Evolutionary conservation across 2,797 vertebrate species (phyloP).

Genomic region (Trachops cirrhosus): DNA sequence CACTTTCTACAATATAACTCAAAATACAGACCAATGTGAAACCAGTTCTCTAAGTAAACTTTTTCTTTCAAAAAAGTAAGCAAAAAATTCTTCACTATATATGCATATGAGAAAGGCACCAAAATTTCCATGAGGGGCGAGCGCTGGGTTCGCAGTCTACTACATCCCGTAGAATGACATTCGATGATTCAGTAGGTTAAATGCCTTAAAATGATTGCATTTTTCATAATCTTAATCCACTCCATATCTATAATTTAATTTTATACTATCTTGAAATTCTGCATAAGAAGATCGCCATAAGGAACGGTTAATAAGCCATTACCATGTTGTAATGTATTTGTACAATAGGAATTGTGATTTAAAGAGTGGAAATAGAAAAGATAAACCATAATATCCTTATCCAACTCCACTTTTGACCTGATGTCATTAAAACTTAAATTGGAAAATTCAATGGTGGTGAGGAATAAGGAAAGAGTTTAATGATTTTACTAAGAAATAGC

Average conservation of each 20-base stretch:
- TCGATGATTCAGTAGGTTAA: background rate
- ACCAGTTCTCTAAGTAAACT: background rate
- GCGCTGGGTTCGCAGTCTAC: background rate
- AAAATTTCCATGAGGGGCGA: background rate
- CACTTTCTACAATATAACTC: background rate
- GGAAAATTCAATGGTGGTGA: background rate
- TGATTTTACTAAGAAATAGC: slow-evolving; percentile 38
- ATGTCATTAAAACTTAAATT: slow-evolving; percentile 33
- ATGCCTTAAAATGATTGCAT: background rate
- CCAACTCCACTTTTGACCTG: background rate
- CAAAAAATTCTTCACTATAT: background rate
- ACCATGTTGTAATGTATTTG: background rate
- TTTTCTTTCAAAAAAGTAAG: slow-evolving; percentile 15
- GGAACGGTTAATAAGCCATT: background rate
- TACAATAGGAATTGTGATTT: background rate
- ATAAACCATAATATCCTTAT: background rate
- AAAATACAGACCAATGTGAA: background rate
- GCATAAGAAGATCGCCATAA: background rate
- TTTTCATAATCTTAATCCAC: background rate
- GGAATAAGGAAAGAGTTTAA: background rate
- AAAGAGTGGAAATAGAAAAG: background rate
- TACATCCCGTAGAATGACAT: background rate
- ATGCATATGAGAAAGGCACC: background rate
- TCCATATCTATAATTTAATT: background rate
- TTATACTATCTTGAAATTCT: background rate